Conservation (phyloP, 2,888 invertebrate species). For the Xanthostigma xanthostigma region DNA sequence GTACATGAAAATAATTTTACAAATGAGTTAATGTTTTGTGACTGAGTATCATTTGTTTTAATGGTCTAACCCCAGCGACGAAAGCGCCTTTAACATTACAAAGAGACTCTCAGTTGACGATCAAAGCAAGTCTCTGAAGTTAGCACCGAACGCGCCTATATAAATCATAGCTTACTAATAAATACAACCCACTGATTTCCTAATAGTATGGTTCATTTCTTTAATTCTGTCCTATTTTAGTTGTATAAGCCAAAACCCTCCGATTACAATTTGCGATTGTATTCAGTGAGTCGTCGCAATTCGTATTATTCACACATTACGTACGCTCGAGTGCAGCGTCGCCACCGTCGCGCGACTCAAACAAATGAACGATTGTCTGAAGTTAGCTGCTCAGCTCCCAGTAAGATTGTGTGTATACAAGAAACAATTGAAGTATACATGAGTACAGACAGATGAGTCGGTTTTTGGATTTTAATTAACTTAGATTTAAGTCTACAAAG, state of each 20-base stretch:
- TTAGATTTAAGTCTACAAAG: background rate
- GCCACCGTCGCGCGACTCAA: too few relatives aligned
- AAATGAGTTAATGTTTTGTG: too few relatives aligned
- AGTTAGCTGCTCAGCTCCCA: background rate
- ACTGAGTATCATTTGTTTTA: too few relatives aligned
- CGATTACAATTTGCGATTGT: background rate
- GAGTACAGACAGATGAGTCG: background rate
- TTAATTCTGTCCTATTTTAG: constrained; percentile 2
- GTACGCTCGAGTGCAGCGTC: background rate
- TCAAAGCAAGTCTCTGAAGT: too few relatives aligned
- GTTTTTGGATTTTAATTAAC: constrained; percentile 3
- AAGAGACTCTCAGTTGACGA: too few relatives aligned
- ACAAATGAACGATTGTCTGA: too few relatives aligned
- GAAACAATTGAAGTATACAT: background rate
- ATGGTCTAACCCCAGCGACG: too few relatives aligned
- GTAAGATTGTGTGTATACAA: background rate
- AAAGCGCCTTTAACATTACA: too few relatives aligned
- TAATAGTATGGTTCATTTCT: constrained; percentile 7
- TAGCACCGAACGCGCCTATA: too few relatives aligned
- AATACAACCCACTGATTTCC: background rate
- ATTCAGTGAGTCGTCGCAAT: background rate
- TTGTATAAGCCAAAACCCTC: background rate
- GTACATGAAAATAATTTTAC: too few relatives aligned
- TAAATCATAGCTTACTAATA: too few relatives aligned
- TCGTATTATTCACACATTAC: constrained; percentile 2